phyloP scores from a whole-genome alignment of 2,113 vertebrate species.

The Galbula dea region DNA sequence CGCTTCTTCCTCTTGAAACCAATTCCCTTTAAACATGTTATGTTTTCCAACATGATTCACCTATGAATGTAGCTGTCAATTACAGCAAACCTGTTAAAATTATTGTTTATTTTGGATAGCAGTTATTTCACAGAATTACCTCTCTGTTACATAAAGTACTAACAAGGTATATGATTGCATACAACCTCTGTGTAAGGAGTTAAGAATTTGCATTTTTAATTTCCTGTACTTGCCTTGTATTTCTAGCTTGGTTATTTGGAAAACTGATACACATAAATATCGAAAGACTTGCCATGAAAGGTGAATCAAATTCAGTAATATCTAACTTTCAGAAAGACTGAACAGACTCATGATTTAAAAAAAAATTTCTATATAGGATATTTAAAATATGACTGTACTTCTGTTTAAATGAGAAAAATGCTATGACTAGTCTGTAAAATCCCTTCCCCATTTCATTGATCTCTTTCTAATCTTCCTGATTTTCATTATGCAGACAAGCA shows the following conservation, averaged over 20 bases:
- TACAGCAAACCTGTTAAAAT: neutral
- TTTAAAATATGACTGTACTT: slow-evolving; percentile 1
- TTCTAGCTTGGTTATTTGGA: slow-evolving; percentile 23
- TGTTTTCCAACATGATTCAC: neutral
- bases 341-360: neutral
- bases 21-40: neutral
- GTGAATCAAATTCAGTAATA: neutral
- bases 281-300: neutral
- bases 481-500: neutral
- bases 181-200: neutral
- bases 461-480: slow-evolving; percentile 12
- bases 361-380: neutral
- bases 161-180: neutral
- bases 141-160: neutral
- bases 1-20: neutral
- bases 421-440: neutral
- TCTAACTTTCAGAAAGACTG: neutral
- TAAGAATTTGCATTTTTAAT: slow-evolving; percentile 13
- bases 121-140: neutral
- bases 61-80: neutral
- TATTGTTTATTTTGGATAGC: neutral
- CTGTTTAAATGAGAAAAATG: slow-evolving; percentile 1
- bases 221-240: neutral
- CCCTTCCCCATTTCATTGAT: neutral
- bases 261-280: neutral